phyloP scores from a whole-genome alignment of 1,140 invertebrate genomes.

The Listronotus oregonensis region DNA sequence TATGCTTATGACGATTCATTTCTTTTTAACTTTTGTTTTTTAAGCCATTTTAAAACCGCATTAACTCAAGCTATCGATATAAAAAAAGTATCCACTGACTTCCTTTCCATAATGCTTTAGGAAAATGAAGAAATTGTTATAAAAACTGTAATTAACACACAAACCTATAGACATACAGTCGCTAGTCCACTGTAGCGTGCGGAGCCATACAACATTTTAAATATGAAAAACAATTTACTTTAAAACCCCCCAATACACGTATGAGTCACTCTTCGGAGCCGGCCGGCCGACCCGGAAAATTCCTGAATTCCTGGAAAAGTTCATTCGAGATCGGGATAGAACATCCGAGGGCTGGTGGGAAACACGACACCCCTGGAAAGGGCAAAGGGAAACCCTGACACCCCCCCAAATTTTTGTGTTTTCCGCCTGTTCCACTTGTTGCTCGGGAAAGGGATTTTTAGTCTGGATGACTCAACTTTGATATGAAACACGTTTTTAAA shows the following conservation, averaged over 20 bases:
- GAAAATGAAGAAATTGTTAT: too few relatives aligned
- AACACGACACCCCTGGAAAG: background rate
- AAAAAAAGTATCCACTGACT: too few relatives aligned
- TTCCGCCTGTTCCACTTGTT: background rate
- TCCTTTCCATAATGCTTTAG: too few relatives aligned
- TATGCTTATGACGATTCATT: too few relatives aligned
- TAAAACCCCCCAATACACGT: background rate
- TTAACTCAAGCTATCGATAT: too few relatives aligned
- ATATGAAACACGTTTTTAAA: too few relatives aligned
- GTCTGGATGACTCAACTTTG: background rate
- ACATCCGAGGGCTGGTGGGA: background rate
- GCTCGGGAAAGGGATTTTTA: conserved; percentile 5
- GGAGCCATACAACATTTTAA: background rate
- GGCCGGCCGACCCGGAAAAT: conserved; percentile 3
- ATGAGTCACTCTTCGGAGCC: conserved; percentile 1
- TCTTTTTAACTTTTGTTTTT: too few relatives aligned
- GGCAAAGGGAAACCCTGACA: background rate
- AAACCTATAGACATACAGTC: background rate
- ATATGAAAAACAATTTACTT: background rate
- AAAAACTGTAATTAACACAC: too few relatives aligned
- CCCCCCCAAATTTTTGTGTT: background rate
- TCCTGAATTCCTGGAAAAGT: background rate
- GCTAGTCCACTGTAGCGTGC: background rate
- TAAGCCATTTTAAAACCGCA: too few relatives aligned
- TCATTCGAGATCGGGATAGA: conserved; percentile 4